phyloP scores from a whole-genome alignment of 2,113 vertebrate genomes.

The Vidua chalybeata region DNA sequence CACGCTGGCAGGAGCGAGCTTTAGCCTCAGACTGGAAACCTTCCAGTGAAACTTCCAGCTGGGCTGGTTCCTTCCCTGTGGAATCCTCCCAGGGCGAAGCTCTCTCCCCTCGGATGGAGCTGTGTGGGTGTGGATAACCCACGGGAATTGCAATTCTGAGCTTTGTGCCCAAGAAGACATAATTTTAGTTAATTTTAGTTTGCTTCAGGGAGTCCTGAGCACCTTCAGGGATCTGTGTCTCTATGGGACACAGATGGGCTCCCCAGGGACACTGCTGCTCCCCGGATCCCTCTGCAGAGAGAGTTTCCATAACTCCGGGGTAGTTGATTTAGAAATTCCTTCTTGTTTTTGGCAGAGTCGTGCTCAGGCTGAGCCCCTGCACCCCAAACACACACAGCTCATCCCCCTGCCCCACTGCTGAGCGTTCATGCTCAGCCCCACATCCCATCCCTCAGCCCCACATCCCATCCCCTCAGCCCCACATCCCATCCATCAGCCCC shows the following conservation, averaged over 20 bases:
- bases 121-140: not conserved
- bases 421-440: not conserved
- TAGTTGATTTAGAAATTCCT: not conserved
- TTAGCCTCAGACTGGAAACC: not conserved
- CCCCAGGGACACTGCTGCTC: not conserved
- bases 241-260: not conserved
- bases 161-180: not conserved
- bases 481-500: not conserved
- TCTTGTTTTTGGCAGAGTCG: not conserved
- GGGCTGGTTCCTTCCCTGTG: not conserved
- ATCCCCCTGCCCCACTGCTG: not conserved
- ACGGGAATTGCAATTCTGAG: not conserved
- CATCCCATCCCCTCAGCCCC: too few species aligned
- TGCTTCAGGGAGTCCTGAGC: not conserved
- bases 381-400: not conserved
- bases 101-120: not conserved
- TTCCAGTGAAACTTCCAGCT: not conserved
- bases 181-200: too few species aligned
- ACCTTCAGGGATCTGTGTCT: not conserved
- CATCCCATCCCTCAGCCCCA: not conserved
- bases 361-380: not conserved
- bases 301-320: not conserved
- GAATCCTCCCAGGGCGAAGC: not conserved
- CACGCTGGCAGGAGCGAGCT: not conserved
- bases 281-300: not conserved